Base-by-base conservation (phyloP, 2,888 invertebrate genomes). In the Brenthis hecate region DNA sequence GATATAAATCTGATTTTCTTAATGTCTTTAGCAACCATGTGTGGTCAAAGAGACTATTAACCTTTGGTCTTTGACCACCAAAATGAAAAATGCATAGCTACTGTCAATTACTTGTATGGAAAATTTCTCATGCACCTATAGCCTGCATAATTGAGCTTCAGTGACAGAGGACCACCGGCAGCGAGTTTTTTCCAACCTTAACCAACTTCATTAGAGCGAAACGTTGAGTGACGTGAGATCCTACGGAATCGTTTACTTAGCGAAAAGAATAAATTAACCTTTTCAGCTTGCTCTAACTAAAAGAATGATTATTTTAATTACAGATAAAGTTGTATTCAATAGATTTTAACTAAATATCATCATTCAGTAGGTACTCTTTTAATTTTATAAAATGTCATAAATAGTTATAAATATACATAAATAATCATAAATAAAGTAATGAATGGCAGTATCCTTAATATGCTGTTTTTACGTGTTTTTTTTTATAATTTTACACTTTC, bases 151-250 rank as follows among this genome's bases (percentile, higher is more conserved):
- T 75, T 75, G 70, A 70, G 68, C 57, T 65, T 65, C 74, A 66
- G 72, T 73, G 75, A 72, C 75, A 73, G 70, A 67, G 72, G 91
- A 89, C 91, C 91, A 91, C 92, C 90, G 84, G 86, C 80, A 85
- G 79, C 77, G 89, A 77, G 76, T 91, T 92, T 91, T 91, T 89
- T 84, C 86, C 50, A 61, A 61, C 48, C 62, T 69, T 65, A 82
- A 78, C 80, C 77, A 80, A 81, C 85, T 84, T 88, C 89, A 87
- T 89, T 88, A 88, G 81, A 76, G 75, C 77, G 76, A 81, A 81
- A 80, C 80, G 78, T 79, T 83, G 81, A 84, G 81, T 84, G 86
- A 85, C 85, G 83, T 82, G 82, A 74, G 79, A 77, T 67, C 61
- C 78, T 77, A 77, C 76, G 77, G 70, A 65, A 75, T 73, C 70